phyloP scores from a whole-genome alignment of 2,797 vertebrate species.

The Mormyrus hasselquistii region DNA sequence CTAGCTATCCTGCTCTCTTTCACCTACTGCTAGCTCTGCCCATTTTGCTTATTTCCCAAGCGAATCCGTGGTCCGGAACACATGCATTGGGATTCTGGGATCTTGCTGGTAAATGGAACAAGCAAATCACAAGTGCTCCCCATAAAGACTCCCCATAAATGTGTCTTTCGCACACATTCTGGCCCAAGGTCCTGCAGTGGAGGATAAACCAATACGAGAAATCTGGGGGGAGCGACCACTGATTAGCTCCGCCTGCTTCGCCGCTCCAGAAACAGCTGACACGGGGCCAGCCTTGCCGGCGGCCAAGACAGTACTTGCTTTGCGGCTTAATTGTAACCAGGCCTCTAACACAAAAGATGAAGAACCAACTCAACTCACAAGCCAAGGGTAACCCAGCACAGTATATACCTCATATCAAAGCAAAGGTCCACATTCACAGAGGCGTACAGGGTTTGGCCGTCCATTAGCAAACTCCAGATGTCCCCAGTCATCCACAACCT shows the following conservation, averaged over 20 bases:
- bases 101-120: neutral
- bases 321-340: slow-evolving; percentile 6
- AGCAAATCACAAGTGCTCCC: neutral
- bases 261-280: neutral
- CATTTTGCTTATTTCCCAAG: neutral
- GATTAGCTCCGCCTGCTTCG: neutral
- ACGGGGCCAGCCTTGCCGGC: neutral
- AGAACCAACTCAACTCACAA: neutral
- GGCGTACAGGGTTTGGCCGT: neutral
- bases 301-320: neutral
- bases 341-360: neutral
- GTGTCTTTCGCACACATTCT: neutral
- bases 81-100: neutral
- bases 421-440: neutral
- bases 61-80: neutral
- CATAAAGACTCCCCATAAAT: neutral
- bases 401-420: neutral
- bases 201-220: neutral
- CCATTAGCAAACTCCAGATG: neutral
- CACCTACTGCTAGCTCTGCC: neutral
- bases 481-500: neutral
- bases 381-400: neutral
- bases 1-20: neutral
- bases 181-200: neutral
- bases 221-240: neutral